Evolutionary conservation across 2,113 vertebrate species (phyloP), one percentile per base, ranked within the genome.

Genomic region (Calidris pugnax): DNA sequence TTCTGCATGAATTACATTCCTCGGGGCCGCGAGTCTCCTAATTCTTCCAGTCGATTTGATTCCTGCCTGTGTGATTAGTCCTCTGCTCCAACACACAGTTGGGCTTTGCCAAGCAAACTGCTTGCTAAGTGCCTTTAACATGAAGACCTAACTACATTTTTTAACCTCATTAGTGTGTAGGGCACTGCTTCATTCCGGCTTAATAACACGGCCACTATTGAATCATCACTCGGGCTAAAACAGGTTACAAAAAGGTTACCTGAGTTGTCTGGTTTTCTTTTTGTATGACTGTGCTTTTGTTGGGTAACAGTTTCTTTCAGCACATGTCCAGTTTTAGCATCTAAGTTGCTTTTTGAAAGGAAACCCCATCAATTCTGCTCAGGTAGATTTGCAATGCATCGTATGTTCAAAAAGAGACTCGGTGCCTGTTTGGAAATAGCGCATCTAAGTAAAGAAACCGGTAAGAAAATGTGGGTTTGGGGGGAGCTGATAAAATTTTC

Each of bases 1-100:
- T 98, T 98, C 98, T 98, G 97, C 98, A 98, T 98, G 98, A 98
- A 98, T 98, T 97, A 93, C 98, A 98, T 98, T 98, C 98, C 97
- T 98, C 48, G 21, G 95, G 98, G 97, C 98, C 95, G 24, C 96
- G 93, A 97, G 97, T 97, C 97, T 98, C 97, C 96, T 93, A 94
- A 98, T 98, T 98, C 97, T 98, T 98, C 97, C 97, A 98, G 97
- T 96, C 95, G 95, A 98, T 98, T 98, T 98, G 98, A 97, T 97
- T 97, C 91, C 69, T 87, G 97, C 98, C 94, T 96, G 93, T 96
- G 95, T 98, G 98, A 97, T 98, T 98, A 98, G 96, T 97, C 93
- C 96, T 95, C 78, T 92, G 93, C 97, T 98, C 94, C 85, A 57
- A 43, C 95, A 97, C 89, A 84, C 93, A 89, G n/a, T 95, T 93